Percentiles rank a stretch among this genome's conserved stretches.
phyloP scores from a whole-genome alignment of 30 jellyfish, hydroid and myxozoan genomes.

The Cassiopea andromeda region DNA sequence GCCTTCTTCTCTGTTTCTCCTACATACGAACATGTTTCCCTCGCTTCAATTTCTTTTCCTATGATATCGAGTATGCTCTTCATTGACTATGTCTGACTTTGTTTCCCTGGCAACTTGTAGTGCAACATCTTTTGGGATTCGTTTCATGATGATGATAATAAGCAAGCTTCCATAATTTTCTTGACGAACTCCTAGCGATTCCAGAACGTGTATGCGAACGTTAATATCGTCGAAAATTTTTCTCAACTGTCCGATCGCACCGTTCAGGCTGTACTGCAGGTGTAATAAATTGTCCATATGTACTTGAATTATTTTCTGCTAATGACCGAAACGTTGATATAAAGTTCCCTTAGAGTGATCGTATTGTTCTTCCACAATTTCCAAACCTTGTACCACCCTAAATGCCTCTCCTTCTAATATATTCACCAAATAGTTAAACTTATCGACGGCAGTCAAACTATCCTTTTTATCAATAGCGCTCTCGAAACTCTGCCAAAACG shows the following conservation, averaged over 20 bases:
- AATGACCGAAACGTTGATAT: slow-evolving; percentile 25
- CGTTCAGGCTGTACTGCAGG: background rate
- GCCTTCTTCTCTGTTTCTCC: background rate
- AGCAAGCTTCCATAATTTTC: background rate
- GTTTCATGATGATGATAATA: background rate
- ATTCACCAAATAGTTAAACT: slow-evolving; percentile 37
- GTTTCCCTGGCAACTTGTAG: background rate
- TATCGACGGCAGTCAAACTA: slow-evolving; percentile 23
- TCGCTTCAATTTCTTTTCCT: background rate
- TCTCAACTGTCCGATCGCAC: background rate
- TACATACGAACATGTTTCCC: background rate
- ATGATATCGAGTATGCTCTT: background rate
- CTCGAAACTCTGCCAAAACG: slow-evolving; percentile 12
- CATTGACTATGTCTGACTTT: background rate
- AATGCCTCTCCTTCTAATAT: slow-evolving; percentile 58
- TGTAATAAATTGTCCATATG: background rate
- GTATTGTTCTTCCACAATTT: slow-evolving; percentile 41
- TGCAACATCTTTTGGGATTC: background rate
- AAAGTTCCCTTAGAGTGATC: slow-evolving; percentile 26
- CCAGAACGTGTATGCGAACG: background rate
- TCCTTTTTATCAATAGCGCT: slow-evolving; percentile 16
- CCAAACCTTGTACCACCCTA: slow-evolving; percentile 40
- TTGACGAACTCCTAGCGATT: background rate
- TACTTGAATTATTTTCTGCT: slow-evolving; percentile 47
- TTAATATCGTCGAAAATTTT: background rate